A percentile compares a stretch with the other conserved stretches of the same genome.
Evolutionary conservation across 2,797 vertebrate genomes (phyloP).

Genomic region (Zenarchopterus dispar): DNA sequence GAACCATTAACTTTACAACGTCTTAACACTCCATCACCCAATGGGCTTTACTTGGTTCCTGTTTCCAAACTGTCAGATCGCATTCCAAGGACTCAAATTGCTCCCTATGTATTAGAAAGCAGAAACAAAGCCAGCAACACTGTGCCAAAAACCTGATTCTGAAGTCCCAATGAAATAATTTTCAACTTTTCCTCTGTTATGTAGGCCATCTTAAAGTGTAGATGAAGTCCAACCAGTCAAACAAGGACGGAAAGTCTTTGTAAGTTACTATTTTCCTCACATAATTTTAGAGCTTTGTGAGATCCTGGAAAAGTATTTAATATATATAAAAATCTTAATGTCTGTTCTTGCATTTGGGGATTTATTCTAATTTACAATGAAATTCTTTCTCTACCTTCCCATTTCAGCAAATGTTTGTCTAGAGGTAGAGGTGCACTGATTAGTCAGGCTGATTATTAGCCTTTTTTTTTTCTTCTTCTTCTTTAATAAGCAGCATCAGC

Average conservation of each 20-base stretch:
- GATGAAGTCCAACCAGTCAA: background rate
- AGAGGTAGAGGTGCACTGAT: background rate
- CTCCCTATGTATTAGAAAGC: conserved; percentile 17
- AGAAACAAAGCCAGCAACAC: conserved; percentile 12
- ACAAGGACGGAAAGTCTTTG: background rate
- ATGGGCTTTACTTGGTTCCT: conserved; percentile 23
- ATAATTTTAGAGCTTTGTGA: background rate
- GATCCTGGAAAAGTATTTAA: background rate
- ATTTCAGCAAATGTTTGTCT: background rate
- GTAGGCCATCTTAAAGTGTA: background rate
- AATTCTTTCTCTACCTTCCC: background rate
- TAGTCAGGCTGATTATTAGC: too few species aligned
- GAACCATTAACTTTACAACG: conserved; percentile 53
- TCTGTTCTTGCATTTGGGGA: background rate
- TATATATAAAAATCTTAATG: background rate
- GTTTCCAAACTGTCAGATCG: conserved; percentile 56
- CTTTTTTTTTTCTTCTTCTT: too few species aligned
- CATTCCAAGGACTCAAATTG: conserved; percentile 51
- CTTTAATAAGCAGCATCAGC: too few species aligned
- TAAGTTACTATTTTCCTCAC: background rate
- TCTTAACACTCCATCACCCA: conserved; percentile 42
- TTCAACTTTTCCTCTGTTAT: background rate
- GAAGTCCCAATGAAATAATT: conserved; percentile 3
- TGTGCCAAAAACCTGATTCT: conserved; percentile 1
- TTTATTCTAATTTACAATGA: too few species aligned